These are phyloP conservation scores for Tapera naevia DNA, from an alignment of 2,797 vertebrate species.

Conservation along the genomic window DNA sequence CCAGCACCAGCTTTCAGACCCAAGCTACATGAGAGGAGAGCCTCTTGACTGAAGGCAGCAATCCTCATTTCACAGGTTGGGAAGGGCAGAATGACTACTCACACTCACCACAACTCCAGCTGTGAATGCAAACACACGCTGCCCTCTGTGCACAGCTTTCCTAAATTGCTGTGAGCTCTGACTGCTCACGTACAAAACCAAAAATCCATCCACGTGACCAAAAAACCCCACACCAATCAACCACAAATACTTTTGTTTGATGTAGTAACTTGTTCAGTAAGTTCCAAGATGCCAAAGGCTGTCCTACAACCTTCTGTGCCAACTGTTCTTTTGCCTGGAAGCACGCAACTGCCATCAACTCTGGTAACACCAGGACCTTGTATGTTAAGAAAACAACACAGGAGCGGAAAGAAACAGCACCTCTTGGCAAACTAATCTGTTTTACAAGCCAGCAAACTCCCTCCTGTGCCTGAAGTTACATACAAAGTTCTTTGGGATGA, in stretches of 20 bases:
- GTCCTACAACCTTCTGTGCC: neutral
- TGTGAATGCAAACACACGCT: rapidly evolving
- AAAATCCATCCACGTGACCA: rapidly evolving
- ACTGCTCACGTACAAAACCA: neutral
- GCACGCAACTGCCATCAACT: neutral
- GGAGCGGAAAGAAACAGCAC: neutral
- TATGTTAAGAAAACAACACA: neutral
- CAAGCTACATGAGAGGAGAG: neutral
- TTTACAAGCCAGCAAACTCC: neutral
- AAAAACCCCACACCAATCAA: rapidly evolving
- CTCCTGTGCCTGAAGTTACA: neutral
- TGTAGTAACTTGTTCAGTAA: neutral
- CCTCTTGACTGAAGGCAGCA: neutral
- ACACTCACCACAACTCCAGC: neutral
- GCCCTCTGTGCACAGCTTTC: neutral
- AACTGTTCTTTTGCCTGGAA: neutral
- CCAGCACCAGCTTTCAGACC: neutral
- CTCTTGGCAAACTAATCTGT: neutral
- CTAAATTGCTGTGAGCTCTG: neutral
- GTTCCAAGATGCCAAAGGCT: neutral
- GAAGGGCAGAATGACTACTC: neutral
- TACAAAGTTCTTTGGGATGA: neutral
- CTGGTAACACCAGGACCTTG: neutral
- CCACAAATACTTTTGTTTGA: neutral
- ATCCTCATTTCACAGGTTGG: neutral